Evolutionary conservation across 2,113 vertebrate genomes (phyloP), one percentile per base, ranked within the genome.

Genomic region (Albula glossodonta): DNA sequence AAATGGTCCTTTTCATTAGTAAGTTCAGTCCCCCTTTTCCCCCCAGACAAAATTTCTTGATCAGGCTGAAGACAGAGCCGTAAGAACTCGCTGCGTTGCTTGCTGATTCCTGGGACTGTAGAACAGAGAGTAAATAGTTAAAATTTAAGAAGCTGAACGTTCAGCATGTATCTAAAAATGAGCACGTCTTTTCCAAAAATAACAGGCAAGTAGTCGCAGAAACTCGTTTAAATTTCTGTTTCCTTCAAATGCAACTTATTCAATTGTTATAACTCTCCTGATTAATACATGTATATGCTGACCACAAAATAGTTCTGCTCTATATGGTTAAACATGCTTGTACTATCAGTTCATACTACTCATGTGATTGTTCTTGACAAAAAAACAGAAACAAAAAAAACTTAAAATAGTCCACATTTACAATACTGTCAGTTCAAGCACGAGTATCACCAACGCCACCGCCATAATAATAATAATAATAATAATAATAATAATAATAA

Each of bases 61-160:
- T 99, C 97, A 99, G 95, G 97, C 97, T 13, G 97, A 97, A 90
- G 98, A 96, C 90, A 99, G 97, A 87, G 97, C 97, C 88, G 97
- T 96, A 92, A 99, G 97, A 96, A 98, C 97, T 93, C 97, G 96
- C 90, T 97, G 96, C 93, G 97, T 96, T 92, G 96, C 97, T 96
- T 96, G 96, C 93, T 97, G 96, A 95, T 96, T 96, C 95, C 97
- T 96, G 93, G 97, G 95, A 95, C 97, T 99, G 97, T 92, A 90
- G 92, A 93, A 91, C 91, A 90, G 90, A 91, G 93, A 91, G 90
- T 91, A 93, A 92, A 91, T 93, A 88, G 89, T 91, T 90, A 66
- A 89, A 87, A 91, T 92, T 86, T 89, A 85, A 93, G 84, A 74
- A 74, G 5, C 48, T 63, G 91, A 80, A 82, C 49, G 48, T 51